Percentiles rank a stretch among this genome's conserved stretches.
These are phyloP conservation scores for Drosophila differens DNA, from an alignment of 2,888 invertebrate genomes.

Conservation along the genomic window DNA sequence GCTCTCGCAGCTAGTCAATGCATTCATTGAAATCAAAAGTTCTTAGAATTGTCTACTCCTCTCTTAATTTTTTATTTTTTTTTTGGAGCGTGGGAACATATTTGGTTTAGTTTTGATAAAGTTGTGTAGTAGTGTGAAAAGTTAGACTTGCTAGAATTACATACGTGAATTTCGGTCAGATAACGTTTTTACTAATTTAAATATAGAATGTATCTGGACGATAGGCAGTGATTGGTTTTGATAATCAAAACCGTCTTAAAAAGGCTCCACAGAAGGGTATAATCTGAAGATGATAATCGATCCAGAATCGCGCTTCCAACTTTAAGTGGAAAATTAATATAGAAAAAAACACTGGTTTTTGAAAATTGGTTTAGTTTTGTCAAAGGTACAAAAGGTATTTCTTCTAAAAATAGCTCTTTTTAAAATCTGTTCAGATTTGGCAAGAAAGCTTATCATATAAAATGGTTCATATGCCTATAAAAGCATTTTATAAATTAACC, in stretches of 20 bases:
- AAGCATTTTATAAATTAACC: not conserved
- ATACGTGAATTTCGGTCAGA: not conserved
- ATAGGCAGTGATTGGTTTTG: not conserved
- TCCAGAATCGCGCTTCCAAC: not conserved
- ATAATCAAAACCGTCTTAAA: not conserved
- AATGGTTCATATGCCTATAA: not conserved
- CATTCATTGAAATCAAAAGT: constrained; percentile 63
- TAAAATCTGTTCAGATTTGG: not conserved
- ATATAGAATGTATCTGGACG: not conserved
- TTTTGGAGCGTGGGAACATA: constrained; percentile 63
- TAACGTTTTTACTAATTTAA: not conserved
- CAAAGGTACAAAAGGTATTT: accelerated
- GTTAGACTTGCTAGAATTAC: not conserved
- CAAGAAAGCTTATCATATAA: not conserved
- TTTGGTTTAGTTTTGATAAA: constrained; percentile 3
- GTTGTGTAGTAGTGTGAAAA: not conserved
- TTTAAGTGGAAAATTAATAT: too few species aligned
- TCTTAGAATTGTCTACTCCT: constrained; percentile 54
- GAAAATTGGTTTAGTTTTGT: not conserved
- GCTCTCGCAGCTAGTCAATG: constrained; percentile 54
- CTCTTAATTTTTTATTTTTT: not conserved
- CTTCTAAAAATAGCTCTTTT: not conserved
- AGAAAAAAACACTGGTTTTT: accelerated
- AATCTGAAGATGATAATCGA: not conserved
- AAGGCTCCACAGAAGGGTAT: not conserved